Evolutionary conservation across 1,140 invertebrate genomes (phyloP), one percentile per base, ranked within the genome.

Genomic region (Camponotus pennsylvanicus): DNA sequence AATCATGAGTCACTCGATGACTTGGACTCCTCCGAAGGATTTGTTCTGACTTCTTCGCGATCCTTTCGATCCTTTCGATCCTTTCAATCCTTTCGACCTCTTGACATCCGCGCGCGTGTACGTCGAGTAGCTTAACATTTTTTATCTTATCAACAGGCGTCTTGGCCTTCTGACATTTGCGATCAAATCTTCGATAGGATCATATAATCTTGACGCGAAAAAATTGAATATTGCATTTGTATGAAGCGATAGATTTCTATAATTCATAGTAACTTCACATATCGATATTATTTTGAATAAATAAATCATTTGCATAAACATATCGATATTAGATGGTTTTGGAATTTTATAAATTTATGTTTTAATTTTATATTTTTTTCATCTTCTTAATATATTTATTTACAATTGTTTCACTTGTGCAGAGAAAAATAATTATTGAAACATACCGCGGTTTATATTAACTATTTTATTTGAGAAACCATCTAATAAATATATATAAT

Each of bases 161-260:
- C 77, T 69, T 79, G 63, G 77, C 77, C 77, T 79, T 67, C 63
- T 79, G 77, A 79, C 77, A 79, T 79, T 79, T 79, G 77, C 77
- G 77, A 79, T 79, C 77, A 52, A 79, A 69, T 7, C 63, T 52
- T 79, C 77, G 77, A 79, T 79, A 79, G 77, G 63, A 67, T 79
- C 76, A 42, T 7, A 67, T 79, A 69, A 79, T 69, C 76, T 66
- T 66, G 76, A 42, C 27, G 27, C 45, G 61, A 32, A 79, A 79
- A 67, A 79, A 79, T 67, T 42, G n/a, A 37, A 45, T 52, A 18
- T 49, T 79, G 76, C 76, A 3, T 40, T 79, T 13, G 64, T 13
- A n/a, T n/a, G 63, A 78, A 45, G 42, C 42, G 64, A 67, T 52
- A 52, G 76, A 79, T 42, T 37, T 42, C 42, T 37, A 42, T 63